A percentile compares a stretch with the other conserved stretches of the same genome.
Evolutionary conservation across 92 coral and sea anemone species (phyloP).

Genomic region (Montipora capitata): DNA sequence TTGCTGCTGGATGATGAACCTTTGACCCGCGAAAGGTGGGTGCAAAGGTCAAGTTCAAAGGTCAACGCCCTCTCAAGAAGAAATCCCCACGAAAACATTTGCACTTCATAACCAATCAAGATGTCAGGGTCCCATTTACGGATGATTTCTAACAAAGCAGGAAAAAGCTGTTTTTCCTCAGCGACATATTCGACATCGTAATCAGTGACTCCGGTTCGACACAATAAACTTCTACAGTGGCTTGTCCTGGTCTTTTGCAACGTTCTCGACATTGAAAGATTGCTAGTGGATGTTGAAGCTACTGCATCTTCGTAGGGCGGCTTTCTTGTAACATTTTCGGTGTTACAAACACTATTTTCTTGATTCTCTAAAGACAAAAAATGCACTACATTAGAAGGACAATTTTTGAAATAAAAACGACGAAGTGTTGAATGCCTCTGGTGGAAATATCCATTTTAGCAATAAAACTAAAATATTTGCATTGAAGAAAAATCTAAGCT

Average conservation of each 20-base stretch:
- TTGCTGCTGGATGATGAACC: slow-evolving; percentile 89
- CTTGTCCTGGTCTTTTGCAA: neutral
- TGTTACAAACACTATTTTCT: slow-evolving; percentile 7
- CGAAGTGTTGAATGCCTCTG: no score
- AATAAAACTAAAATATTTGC: no score
- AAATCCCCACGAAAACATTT: slow-evolving; percentile 98
- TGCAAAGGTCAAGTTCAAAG: slow-evolving; percentile 89
- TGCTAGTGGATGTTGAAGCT: slow-evolving; percentile 35
- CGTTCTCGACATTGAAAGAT: slow-evolving; percentile 9
- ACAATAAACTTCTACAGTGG: slow-evolving; percentile 13
- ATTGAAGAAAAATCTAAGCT: no score
- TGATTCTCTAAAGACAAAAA: slow-evolving; percentile 8
- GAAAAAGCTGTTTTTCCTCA: slow-evolving; percentile 86
- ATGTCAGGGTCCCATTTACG: slow-evolving; percentile 97
- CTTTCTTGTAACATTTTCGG: neutral
- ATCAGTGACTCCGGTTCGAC: slow-evolving; percentile 77
- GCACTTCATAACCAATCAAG: slow-evolving; percentile 93
- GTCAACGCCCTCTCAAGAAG: slow-evolving; percentile 91
- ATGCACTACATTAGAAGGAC: neutral
- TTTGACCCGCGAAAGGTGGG: slow-evolving; percentile 87
- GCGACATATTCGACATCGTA: slow-evolving; percentile 72
- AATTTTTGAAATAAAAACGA: no score
- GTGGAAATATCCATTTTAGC: no score
- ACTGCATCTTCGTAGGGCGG: slow-evolving; percentile 15
- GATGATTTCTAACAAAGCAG: slow-evolving; percentile 78